phyloP scores from a whole-genome alignment of 2,888 invertebrate species.

The Erebia epiphron region DNA sequence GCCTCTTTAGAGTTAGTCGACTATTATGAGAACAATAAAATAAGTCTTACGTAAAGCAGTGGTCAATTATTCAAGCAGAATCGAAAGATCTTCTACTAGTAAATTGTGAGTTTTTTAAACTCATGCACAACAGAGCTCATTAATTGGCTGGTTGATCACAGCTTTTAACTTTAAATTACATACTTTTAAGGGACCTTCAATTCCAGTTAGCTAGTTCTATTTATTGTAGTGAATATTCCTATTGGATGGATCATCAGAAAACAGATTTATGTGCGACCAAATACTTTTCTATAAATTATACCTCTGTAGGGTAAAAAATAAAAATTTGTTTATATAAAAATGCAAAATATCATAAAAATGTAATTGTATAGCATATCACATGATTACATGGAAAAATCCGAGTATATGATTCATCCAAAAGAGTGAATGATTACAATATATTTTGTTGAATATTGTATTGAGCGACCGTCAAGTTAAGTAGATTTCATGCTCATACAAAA shows the following conservation, averaged over 20 bases:
- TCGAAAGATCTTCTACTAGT: constrained; percentile 21
- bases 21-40: constrained; percentile 78
- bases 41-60: constrained; percentile 76
- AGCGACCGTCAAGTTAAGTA: constrained; percentile 73
- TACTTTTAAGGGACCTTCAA: constrained; percentile 83
- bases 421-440: constrained; percentile 71
- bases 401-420: constrained; percentile 66
- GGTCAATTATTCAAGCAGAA: constrained; percentile 70
- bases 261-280: constrained; percentile 76
- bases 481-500: constrained; percentile 74
- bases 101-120: constrained; percentile 19
- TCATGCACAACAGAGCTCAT: constrained; percentile 28
- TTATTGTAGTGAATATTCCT: constrained; percentile 77
- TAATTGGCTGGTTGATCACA: constrained; percentile 72
- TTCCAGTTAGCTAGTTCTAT: constrained; percentile 82
- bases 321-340: constrained; percentile 71
- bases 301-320: constrained; percentile 67
- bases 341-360: constrained; percentile 73
- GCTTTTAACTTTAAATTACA: constrained; percentile 73
- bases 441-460: constrained; percentile 77
- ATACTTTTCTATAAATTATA: constrained; percentile 75
- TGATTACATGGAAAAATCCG: constrained; percentile 58
- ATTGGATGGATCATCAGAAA: constrained; percentile 67
- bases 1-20: constrained; percentile 80
- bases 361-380: constrained; percentile 74